These are phyloP conservation scores for Tachysurus fulvidraco DNA, from an alignment of 2,113 vertebrate species.

Conservation along the genomic window DNA sequence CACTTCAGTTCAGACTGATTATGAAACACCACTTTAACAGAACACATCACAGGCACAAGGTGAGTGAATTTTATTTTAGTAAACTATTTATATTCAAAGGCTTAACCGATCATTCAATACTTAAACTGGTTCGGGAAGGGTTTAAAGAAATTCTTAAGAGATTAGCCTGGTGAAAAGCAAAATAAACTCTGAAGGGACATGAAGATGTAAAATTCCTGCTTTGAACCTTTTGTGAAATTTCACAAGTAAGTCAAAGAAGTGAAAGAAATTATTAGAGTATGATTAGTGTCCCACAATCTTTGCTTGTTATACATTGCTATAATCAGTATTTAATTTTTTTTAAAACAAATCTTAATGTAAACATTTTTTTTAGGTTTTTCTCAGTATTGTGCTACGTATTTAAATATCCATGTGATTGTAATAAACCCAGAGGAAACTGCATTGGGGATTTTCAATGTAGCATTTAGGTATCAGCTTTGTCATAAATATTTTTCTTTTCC, in stretches of 20 bases:
- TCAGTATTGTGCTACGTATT: background rate
- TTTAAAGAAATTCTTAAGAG: background rate
- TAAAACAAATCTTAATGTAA: background rate
- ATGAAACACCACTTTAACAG: background rate
- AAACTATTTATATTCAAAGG: background rate
- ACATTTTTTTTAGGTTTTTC: background rate
- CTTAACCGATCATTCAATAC: background rate
- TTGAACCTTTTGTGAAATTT: background rate
- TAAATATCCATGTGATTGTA: background rate
- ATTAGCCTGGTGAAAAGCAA: background rate
- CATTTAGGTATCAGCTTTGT: background rate
- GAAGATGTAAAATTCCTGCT: background rate
- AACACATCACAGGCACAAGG: background rate
- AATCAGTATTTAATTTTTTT: background rate
- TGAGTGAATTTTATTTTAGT: background rate
- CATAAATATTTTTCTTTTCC: background rate
- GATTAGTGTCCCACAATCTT: background rate
- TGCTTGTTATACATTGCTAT: background rate
- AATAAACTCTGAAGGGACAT: background rate
- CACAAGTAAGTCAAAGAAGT: background rate
- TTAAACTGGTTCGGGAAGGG: background rate
- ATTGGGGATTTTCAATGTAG: background rate
- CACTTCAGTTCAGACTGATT: background rate
- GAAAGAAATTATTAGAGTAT: background rate
- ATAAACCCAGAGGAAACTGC: background rate